Base-by-base conservation (phyloP, 2,797 vertebrate genomes). In the Halcyon badia region DNA sequence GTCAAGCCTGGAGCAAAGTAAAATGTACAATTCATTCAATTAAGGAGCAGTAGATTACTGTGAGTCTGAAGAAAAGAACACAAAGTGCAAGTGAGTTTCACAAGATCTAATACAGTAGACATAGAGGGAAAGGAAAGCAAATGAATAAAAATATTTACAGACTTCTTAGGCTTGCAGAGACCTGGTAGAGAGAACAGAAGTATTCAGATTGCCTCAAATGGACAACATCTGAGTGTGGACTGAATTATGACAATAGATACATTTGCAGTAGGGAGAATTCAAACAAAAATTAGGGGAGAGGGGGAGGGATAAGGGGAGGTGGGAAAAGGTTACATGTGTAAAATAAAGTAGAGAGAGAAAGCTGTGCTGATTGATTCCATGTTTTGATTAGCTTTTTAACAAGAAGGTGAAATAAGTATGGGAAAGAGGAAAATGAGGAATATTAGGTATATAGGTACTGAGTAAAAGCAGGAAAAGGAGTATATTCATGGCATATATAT, bases 381-480 rank as follows among this genome's bases (percentile, higher is more conserved):
- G 14, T 81, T 91, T 70, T 68, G 72, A 31, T 79, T 78, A 62
- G 65, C 76, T 86, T 28, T 61, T 72, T 39, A 72, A 51, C 11
- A 93, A 31, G 21, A 92, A 70, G 83, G 57, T 30, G 4, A 86
- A 66, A 20, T 44, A 84, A 93, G 44, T 56, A 10, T 39, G 31
- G 28, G 61, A 49, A 48, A 82, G 20, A 48, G 82, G 82, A 75
- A 94, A 94, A 60, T 35, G 4, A 64, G 76, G 64, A 85, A 64
- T 73, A 88, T 89, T 75, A 65, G n/a, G n/a, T n/a, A 65, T 83
- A 72, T 37, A 64, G 17, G 4, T 89, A 51, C 82, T 31, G 54
- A 92, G 22, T 77, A 49, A 92, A 96, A 57, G 16, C 52, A 95
- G 58, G 17, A 39, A 37, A 41, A 91, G 10, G 57, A 66, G 8